A percentile compares a stretch with the other conserved stretches of the same genome.
These are phyloP conservation scores for Erebia epiphron DNA, from an alignment of 2,888 invertebrate species.

Conservation along the genomic window DNA sequence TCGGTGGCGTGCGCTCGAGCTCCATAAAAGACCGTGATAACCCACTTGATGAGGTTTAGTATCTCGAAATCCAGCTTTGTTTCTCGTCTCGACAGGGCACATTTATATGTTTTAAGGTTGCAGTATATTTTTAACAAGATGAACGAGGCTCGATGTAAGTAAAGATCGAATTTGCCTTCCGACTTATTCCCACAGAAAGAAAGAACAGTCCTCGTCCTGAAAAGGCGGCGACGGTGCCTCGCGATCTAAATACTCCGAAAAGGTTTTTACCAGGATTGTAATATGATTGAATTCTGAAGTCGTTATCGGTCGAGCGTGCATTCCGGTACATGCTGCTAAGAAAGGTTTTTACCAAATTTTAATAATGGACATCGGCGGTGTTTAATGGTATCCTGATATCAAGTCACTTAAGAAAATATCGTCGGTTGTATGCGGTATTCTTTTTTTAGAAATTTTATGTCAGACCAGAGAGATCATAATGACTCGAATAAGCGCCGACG, in stretches of 20 bases:
- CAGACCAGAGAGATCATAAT: neutral
- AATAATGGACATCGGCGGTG: neutral
- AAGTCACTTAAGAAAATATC: neutral
- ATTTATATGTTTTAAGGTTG: neutral
- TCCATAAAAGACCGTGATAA: neutral
- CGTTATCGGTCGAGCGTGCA: neutral
- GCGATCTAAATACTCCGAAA: neutral
- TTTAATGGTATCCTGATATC: neutral
- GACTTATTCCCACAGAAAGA: neutral
- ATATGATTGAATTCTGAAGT: neutral
- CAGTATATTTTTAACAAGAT: neutral
- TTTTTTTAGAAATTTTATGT: neutral
- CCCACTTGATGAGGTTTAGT: neutral
- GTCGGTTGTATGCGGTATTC: neutral
- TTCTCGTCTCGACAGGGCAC: neutral
- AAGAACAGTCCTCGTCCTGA: neutral
- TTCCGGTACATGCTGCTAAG: conserved; percentile 2
- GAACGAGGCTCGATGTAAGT: conserved; percentile 1
- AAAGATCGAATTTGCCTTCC: neutral
- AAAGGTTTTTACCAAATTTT: conserved; percentile 14
- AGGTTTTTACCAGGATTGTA: neutral
- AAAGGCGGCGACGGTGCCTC: conserved; percentile 5
- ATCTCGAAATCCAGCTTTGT: neutral
- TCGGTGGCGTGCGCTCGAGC: neutral
- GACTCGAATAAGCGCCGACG: neutral